Evolutionary conservation across 2,113 vertebrate genomes (phyloP).

Genomic region (Tretioscincus oriximinensis): DNA sequence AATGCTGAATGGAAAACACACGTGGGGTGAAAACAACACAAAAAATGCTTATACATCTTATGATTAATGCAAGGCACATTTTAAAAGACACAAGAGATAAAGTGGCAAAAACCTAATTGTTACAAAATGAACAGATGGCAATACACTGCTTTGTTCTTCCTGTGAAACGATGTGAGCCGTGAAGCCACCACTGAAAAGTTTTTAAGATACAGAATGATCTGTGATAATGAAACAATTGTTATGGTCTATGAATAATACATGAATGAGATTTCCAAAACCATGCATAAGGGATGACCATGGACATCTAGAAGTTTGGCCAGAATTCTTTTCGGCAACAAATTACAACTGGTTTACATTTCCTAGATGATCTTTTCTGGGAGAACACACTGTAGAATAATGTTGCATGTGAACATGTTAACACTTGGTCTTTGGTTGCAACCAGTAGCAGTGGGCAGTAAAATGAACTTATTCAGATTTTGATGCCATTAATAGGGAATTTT

Average conservation of each 20-base stretch:
- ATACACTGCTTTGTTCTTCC: slow-evolving; percentile 6
- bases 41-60: slow-evolving; percentile 38
- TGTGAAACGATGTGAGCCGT: background rate
- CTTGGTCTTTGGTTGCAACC: background rate
- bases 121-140: slow-evolving; percentile 1
- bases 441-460: background rate
- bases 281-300: background rate
- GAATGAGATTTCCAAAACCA: background rate
- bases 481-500: background rate
- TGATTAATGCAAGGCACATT: slow-evolving; percentile 43
- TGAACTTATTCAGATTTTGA: background rate
- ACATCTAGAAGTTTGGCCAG: background rate
- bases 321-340: background rate
- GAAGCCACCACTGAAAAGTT: background rate
- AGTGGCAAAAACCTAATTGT: slow-evolving; percentile 5
- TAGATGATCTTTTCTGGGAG: background rate
- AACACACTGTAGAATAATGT: background rate
- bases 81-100: slow-evolving; percentile 19
- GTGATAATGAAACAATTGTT: background rate
- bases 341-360: background rate
- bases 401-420: background rate
- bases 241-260: background rate
- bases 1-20: slow-evolving; percentile 76
- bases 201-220: slow-evolving; percentile 2
- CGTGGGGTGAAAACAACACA: slow-evolving; percentile 48